Conservation (phyloP, 1,140 invertebrate genomes). For the Drosophila tani region DNA sequence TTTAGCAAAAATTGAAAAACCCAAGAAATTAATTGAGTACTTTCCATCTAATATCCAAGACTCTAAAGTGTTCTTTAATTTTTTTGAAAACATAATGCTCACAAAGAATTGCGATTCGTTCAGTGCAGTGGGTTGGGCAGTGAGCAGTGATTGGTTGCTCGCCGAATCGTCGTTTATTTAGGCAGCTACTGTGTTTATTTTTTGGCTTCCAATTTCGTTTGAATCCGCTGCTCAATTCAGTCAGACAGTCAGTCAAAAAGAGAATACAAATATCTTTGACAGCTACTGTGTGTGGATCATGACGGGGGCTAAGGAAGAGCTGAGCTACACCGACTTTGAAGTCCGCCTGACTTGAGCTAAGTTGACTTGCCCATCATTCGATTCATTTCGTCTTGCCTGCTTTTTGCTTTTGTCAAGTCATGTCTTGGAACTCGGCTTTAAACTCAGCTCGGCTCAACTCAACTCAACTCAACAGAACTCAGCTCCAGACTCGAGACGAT, state of each 20-base stretch:
- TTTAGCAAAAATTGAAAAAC: too few species aligned
- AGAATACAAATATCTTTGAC: constrained; percentile 83
- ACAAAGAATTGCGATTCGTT: not conserved
- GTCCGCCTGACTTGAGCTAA: constrained; percentile 55
- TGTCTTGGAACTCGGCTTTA: constrained; percentile 61
- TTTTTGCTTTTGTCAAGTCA: constrained; percentile 60
- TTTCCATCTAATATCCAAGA: too few species aligned
- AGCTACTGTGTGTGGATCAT: constrained; percentile 64
- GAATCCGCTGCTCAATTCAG: constrained; percentile 58
- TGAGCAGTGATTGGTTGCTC: constrained; percentile 46
- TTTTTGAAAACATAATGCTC: too few species aligned
- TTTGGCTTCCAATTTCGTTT: constrained; percentile 72
- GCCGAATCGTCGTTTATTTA: constrained; percentile 65
- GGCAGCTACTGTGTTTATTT: constrained; percentile 79
- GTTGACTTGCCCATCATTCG: constrained; percentile 57
- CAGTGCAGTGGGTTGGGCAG: constrained; percentile 25
- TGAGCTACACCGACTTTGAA: constrained; percentile 71
- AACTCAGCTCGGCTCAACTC: constrained; percentile 47
- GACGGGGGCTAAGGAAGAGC: constrained; percentile 29
- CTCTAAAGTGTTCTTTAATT: too few species aligned
- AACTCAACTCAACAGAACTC: constrained; percentile 24
- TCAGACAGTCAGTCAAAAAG: constrained; percentile 64
- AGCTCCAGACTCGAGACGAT: constrained; percentile 27
- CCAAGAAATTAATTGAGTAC: too few species aligned
- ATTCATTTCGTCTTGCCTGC: constrained; percentile 49